A percentile compares a stretch with the other conserved stretches of the same genome.
These are phyloP conservation scores for Leptosomus discolor DNA, from an alignment of 2,113 vertebrate species.

Conservation along the genomic window DNA sequence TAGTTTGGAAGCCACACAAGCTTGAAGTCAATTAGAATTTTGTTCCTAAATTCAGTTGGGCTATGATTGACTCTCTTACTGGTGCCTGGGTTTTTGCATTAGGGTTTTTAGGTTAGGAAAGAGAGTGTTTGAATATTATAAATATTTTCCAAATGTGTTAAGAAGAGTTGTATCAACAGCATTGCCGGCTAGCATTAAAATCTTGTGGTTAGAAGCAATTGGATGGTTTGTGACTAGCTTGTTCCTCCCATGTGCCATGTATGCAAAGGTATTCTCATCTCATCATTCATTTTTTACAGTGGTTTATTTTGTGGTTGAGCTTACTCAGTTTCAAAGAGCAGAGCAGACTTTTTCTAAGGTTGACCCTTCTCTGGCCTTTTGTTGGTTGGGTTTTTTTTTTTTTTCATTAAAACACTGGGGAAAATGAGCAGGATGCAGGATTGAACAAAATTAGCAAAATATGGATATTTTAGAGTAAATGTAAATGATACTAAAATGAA, in stretches of 20 bases:
- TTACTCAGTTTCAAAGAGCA: slow-evolving; percentile 8
- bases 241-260: background rate
- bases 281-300: slow-evolving; percentile 33
- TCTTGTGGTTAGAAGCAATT: background rate
- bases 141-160: background rate
- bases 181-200: background rate
- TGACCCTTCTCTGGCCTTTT: slow-evolving; percentile 5
- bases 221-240: background rate
- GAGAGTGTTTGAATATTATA: background rate
- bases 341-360: background rate
- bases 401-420: background rate
- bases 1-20: background rate
- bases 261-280: slow-evolving; percentile 41
- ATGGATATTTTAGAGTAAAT: background rate
- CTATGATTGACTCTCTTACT: background rate
- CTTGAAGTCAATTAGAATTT: background rate
- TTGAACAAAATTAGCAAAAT: background rate
- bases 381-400: background rate
- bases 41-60: background rate
- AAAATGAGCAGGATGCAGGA: background rate
- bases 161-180: background rate
- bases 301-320: slow-evolving; percentile 60
- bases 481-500: background rate
- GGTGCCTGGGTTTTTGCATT: background rate
- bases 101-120: background rate